Percentiles rank a stretch among this genome's conserved stretches.
phyloP scores from a whole-genome alignment of 1,140 invertebrate genomes.

The Polypedilum pembai region DNA sequence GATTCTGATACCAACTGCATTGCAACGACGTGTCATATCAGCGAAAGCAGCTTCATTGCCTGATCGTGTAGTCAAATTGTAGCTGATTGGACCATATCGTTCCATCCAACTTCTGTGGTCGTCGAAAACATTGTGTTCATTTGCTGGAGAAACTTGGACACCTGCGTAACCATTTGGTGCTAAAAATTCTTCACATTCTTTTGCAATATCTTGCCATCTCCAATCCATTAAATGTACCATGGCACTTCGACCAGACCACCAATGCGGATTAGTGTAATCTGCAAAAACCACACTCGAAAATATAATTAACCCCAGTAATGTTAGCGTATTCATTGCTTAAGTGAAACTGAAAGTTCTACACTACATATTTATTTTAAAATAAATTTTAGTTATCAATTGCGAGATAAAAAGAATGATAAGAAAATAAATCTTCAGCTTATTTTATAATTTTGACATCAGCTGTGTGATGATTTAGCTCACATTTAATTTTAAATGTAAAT shows the following conservation, averaged over 20 bases:
- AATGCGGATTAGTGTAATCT: not conserved
- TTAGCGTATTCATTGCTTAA: not conserved
- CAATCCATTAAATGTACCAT: slow-evolving; percentile 70
- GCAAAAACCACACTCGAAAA: not conserved
- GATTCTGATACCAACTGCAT: slow-evolving; percentile 63
- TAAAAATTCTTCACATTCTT: slow-evolving; percentile 67
- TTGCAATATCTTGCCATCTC: slow-evolving; percentile 64
- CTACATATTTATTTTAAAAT: no score
- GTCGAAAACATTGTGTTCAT: slow-evolving; percentile 21
- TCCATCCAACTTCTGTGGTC: not conserved
- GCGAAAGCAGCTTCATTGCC: slow-evolving; percentile 63
- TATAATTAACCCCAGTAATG: not conserved
- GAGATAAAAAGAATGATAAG: no score
- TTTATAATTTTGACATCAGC: no score
- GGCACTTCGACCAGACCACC: slow-evolving; percentile 35
- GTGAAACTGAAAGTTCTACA: not conserved
- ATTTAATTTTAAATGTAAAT: no score
- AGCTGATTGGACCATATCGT: slow-evolving; percentile 56
- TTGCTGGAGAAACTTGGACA: slow-evolving; percentile 52
- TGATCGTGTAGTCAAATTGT: slow-evolving; percentile 63
- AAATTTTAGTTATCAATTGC: no score
- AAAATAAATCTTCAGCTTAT: no score
- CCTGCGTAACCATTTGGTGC: slow-evolving; percentile 62
- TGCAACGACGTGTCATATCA: slow-evolving; percentile 69
- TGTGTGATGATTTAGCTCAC: no score